Evolutionary conservation across 2,888 invertebrate genomes (phyloP).

Genomic region (Meteorus colon): DNA sequence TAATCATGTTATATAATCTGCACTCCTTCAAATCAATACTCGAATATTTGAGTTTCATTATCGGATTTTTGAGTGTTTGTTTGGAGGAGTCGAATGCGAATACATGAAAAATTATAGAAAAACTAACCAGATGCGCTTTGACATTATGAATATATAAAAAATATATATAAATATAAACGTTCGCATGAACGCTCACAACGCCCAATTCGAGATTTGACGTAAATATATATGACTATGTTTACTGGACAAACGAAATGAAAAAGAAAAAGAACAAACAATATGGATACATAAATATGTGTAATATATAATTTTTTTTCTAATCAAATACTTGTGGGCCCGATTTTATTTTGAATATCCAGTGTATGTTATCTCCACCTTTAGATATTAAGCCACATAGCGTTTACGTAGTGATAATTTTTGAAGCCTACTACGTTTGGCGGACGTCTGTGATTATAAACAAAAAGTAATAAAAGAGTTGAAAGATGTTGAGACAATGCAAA

Average conservation of each 20-base stretch:
- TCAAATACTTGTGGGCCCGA: constrained; percentile 35
- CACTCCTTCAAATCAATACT: neutral
- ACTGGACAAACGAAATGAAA: neutral
- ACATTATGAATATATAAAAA: constrained; percentile 33
- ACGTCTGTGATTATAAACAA: constrained; percentile 62
- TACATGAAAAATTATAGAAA: constrained; percentile 21
- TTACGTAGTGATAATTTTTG: constrained; percentile 56
- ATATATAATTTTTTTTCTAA: constrained; percentile 9
- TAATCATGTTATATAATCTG: constrained; percentile 3
- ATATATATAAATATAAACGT: constrained; percentile 35
- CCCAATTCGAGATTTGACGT: constrained; percentile 6
- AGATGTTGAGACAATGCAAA: constrained; percentile 48
- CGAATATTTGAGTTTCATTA: neutral
- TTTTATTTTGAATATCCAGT: constrained; percentile 34
- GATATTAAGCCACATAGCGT: constrained; percentile 50
- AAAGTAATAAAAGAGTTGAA: constrained; percentile 49
- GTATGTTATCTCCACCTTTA: constrained; percentile 41
- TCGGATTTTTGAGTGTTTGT: constrained; percentile 23
- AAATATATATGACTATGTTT: constrained; percentile 3
- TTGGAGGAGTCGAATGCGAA: constrained; percentile 14
- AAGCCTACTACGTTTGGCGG: constrained; percentile 63
- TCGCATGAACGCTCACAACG: constrained; percentile 1
- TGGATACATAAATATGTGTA: neutral
- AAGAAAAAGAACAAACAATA: too few species aligned
- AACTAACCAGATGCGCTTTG: constrained; percentile 29